Conservation (phyloP, 2,113 vertebrate species). For the Dermatemys mawii region DNA sequence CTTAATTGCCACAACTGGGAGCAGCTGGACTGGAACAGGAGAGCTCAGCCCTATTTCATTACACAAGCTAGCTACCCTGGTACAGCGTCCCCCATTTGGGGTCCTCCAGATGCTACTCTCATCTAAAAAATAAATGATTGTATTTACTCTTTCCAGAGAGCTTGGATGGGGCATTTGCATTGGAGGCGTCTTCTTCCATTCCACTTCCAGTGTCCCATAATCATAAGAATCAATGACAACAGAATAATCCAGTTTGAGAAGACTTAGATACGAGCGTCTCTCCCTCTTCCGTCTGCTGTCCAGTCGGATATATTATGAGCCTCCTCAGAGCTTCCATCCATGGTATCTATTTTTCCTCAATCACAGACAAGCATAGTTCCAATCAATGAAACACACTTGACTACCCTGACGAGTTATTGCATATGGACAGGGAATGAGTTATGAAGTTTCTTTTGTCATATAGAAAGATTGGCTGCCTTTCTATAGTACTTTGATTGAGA, state of each 20-base stretch:
- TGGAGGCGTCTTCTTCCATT: neutral
- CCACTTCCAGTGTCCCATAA: neutral
- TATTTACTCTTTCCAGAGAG: neutral
- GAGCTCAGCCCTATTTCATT: neutral
- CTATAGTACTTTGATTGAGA: neutral
- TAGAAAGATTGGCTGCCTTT: conserved; percentile 11
- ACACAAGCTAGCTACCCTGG: neutral
- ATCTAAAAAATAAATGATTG: neutral
- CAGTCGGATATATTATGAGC: neutral
- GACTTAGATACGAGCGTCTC: neutral
- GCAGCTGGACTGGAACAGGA: neutral
- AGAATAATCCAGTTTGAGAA: accelerated
- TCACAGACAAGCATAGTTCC: neutral
- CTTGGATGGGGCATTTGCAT: neutral
- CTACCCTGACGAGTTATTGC: neutral
- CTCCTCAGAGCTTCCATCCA: accelerated
- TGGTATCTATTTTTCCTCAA: neutral
- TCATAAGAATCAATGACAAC: neutral
- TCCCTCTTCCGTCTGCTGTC: neutral
- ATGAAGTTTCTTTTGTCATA: neutral
- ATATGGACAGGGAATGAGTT: neutral
- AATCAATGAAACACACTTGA: neutral
- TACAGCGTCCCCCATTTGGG: too few relatives aligned
- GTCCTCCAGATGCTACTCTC: neutral
- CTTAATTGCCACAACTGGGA: neutral